Evolutionary conservation across 2,888 invertebrate species (phyloP), one percentile per base, ranked within the genome.

Genomic region (Hirtodrosophila duncani): DNA sequence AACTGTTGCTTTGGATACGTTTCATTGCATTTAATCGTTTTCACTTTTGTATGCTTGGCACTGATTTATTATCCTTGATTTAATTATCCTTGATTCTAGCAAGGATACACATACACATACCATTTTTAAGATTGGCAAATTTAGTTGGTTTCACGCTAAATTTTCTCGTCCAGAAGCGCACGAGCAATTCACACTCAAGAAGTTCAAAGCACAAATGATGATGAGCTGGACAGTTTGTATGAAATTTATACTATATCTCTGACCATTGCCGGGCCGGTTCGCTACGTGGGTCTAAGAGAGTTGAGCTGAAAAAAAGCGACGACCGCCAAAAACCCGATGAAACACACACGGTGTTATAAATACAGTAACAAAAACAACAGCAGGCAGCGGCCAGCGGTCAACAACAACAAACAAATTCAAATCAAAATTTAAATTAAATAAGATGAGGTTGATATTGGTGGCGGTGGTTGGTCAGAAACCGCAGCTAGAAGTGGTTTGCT

Each of bases 181-280:
- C 77, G 67, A 70, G 81, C 71, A 70, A 67, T 75, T 82, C 69
- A 75, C 80, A 78, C 82, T 79, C 70, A 72, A 80, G 82, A 81
- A 83, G 85, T 84, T 83, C 82, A 81, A 84, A 86, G 81, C 84
- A 84, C 85, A 85, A 86, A 83, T 85, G 85, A 84, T 85, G 83
- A 82, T 85, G 79, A 81, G 78, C 75, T 71, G 68, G 74, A 64
- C 74, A 81, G 78, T 66, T 71, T 82, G 83, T 75, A 72, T 81
- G 81, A 81, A 85, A 84, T 85, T 86, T 85, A 85, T 84, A 84
- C 82, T 77, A 81, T 67, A 80, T 71, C 69, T 67, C n/a, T n/a
- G n/a, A n/a, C n/a, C n/a, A n/a, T n/a, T n/a, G n/a, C n/a, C n/a
- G 71, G 53, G 70, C 62, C 70, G 55, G 63, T 43, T 67, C 68